Conservation (phyloP, 2,113 vertebrate species). For the Eclectus roratus region DNA sequence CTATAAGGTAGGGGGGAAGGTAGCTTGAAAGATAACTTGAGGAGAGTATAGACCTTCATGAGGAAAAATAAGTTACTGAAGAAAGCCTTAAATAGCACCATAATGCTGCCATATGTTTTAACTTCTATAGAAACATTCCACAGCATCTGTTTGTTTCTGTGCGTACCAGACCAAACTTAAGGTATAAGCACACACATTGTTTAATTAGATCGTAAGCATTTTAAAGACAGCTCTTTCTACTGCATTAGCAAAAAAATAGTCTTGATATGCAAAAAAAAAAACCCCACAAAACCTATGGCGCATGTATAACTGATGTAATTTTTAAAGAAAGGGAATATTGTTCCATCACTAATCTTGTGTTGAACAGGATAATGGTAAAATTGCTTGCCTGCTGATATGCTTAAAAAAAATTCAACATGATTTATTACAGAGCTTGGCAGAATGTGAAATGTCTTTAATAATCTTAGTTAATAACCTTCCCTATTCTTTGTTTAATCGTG, state of each 20-base stretch:
- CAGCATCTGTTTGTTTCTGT: not conserved
- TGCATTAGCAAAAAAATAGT: not conserved
- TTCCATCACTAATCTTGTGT: constrained; percentile 20
- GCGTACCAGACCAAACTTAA: not conserved
- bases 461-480: constrained; percentile 52
- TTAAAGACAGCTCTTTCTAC: not conserved
- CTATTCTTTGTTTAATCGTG: constrained; percentile 62
- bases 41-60: not conserved
- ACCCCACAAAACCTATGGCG: not conserved
- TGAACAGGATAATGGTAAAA: constrained; percentile 18
- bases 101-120: not conserved
- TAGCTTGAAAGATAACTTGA: not conserved
- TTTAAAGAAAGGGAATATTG: not conserved
- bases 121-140: not conserved
- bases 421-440: constrained; percentile 52
- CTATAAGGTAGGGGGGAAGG: not conserved
- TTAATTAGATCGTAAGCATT: not conserved
- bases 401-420: constrained; percentile 50
- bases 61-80: not conserved
- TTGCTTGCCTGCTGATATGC: constrained; percentile 24
- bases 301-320: not conserved
- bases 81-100: not conserved
- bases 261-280: not conserved
- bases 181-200: not conserved
- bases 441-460: constrained; percentile 60